A percentile compares a stretch with the other conserved stretches of the same genome.
Evolutionary conservation across 2,888 invertebrate species (phyloP).

Genomic region (Slavum lentiscoides): DNA sequence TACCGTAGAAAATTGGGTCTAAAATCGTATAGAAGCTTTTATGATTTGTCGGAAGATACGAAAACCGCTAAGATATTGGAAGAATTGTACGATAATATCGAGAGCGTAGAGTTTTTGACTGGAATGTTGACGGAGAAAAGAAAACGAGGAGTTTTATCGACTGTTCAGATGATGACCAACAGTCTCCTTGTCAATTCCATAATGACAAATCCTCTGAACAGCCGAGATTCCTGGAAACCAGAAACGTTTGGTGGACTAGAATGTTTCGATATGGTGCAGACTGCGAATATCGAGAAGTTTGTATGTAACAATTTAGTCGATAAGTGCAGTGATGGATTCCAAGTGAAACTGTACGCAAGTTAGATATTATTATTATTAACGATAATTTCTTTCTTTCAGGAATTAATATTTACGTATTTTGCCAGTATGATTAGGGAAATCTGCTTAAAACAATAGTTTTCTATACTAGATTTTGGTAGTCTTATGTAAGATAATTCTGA

Average conservation of each 20-base stretch:
- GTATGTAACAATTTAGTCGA: constrained; percentile 9
- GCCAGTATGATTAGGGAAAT: too few species aligned
- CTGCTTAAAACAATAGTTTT: too few species aligned
- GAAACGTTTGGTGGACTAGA: constrained; percentile 4
- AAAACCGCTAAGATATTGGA: not conserved
- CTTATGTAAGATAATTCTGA: too few species aligned
- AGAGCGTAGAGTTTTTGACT: constrained; percentile 9
- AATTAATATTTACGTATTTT: too few species aligned
- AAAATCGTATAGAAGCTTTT: not conserved
- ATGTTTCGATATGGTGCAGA: not conserved
- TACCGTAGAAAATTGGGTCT: constrained; percentile 14
- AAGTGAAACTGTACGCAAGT: not conserved
- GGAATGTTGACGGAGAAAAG: constrained; percentile 14
- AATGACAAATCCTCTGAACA: not conserved
- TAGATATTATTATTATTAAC: too few species aligned
- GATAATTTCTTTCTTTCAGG: too few species aligned
- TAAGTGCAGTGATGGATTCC: not conserved
- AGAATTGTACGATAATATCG: not conserved
- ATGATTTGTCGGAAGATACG: not conserved
- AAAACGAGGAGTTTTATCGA: not conserved
- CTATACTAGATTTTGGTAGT: too few species aligned
- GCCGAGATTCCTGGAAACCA: not conserved
- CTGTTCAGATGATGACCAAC: not conserved
- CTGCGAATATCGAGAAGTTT: not conserved
- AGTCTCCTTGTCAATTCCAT: constrained; percentile 24